Percentiles rank a stretch among this genome's conserved stretches.
Conservation (phyloP, 2,888 invertebrate species). For the Drosophila neonasuta region DNA sequence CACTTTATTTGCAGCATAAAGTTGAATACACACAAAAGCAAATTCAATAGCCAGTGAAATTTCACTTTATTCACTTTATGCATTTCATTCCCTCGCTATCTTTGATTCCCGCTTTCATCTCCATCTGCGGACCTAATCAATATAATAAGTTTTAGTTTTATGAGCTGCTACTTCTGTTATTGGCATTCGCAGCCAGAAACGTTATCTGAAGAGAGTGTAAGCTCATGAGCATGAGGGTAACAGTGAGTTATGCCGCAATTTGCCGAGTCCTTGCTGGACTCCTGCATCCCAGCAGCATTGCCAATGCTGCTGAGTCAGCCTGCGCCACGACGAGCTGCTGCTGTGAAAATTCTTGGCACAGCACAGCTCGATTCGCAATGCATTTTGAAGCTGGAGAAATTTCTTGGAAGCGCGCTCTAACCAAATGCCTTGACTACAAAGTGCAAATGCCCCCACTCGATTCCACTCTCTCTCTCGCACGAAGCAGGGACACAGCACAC, state of each 20-base stretch:
- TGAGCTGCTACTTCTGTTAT: conserved; percentile 6
- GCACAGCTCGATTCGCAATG: conserved; percentile 15
- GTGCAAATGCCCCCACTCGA: conserved; percentile 10
- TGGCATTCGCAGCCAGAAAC: conserved; percentile 5
- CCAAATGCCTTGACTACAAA: conserved; percentile 20
- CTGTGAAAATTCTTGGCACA: conserved; percentile 24
- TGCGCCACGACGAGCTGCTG: not conserved
- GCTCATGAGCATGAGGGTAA: conserved; percentile 2
- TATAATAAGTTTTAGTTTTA: not conserved
- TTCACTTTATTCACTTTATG: not conserved
- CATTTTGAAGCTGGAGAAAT: conserved; percentile 14
- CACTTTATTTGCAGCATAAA: not conserved
- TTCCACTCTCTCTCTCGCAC: not conserved
- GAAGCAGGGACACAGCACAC: conserved; percentile 14
- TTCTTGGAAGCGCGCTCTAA: not conserved
- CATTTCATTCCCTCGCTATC: not conserved
- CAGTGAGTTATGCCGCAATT: conserved; percentile 3
- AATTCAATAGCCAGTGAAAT: not conserved
- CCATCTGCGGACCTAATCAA: not conserved
- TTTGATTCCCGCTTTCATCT: too few species aligned
- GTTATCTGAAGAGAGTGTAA: conserved; percentile 4
- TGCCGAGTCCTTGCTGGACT: conserved; percentile 1
- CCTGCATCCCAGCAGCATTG: not conserved
- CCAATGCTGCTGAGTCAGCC: conserved; percentile 18
- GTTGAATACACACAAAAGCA: not conserved